Conservation (phyloP, 2,797 vertebrate species). For the Crypturellus tataupa region DNA sequence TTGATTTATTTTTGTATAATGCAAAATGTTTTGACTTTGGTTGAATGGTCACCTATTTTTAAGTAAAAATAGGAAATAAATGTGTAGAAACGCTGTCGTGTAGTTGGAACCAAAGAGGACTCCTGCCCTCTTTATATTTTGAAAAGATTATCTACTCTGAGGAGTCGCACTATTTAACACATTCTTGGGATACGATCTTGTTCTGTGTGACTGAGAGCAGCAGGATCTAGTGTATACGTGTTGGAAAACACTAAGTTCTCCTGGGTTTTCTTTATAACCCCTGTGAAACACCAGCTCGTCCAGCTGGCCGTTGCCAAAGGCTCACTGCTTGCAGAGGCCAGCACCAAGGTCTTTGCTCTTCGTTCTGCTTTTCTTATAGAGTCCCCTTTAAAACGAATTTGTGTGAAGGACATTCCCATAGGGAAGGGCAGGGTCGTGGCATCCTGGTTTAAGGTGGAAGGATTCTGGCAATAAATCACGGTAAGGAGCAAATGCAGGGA, state of each 20-base stretch:
- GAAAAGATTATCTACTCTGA: background rate
- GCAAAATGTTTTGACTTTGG: background rate
- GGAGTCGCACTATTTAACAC: background rate
- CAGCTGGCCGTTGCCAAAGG: no score
- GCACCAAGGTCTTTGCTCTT: background rate
- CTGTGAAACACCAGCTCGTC: background rate
- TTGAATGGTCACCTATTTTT: background rate
- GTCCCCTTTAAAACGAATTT: background rate
- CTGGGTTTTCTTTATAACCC: background rate
- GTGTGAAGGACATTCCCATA: background rate
- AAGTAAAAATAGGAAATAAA: background rate
- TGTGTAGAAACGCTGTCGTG: background rate
- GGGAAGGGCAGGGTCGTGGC: background rate
- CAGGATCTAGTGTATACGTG: background rate
- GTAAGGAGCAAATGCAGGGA: fast-evolving
- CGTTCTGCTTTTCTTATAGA: background rate
- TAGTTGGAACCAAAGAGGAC: background rate
- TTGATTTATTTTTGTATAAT: background rate
- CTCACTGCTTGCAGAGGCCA: background rate
- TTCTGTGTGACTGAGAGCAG: background rate
- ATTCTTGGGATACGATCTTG: background rate
- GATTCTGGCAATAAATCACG: fast-evolving
- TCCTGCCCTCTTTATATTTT: background rate
- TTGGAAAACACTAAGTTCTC: fast-evolving
- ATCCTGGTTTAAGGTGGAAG: background rate